These are phyloP conservation scores for Ptilonorhynchus violaceus DNA, from an alignment of 2,113 vertebrate genomes.

Conservation along the genomic window DNA sequence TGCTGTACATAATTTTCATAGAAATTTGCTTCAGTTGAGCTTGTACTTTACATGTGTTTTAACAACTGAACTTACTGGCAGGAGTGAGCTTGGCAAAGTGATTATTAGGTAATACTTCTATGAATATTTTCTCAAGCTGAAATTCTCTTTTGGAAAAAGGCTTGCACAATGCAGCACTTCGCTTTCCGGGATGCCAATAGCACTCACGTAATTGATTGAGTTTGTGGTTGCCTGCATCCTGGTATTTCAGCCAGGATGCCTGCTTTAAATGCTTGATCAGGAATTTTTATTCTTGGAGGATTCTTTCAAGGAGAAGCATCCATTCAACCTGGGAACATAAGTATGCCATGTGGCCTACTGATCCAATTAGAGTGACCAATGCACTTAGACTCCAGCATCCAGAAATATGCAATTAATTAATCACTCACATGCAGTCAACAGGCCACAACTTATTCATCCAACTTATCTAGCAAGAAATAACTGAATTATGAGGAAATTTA, in stretches of 20 bases:
- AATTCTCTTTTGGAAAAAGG: constrained; percentile 7
- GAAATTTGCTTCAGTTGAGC: constrained; percentile 25
- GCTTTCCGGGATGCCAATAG: not conserved
- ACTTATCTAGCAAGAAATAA: constrained; percentile 18
- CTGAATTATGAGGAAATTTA: constrained; percentile 17
- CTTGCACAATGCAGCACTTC: not conserved
- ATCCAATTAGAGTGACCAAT: constrained; percentile 43
- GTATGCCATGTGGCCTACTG: not conserved
- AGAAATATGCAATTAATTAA: constrained; percentile 43
- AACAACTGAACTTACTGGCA: constrained; percentile 46
- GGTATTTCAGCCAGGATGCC: not conserved
- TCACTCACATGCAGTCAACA: not conserved
- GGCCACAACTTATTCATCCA: not conserved
- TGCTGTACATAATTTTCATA: constrained; percentile 31
- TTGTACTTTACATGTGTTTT: constrained; percentile 50
- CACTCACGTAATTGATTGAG: constrained; percentile 21
- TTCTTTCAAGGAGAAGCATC: constrained; percentile 34
- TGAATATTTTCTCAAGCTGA: not conserved
- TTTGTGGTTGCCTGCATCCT: constrained; percentile 13
- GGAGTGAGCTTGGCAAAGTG: constrained; percentile 12
- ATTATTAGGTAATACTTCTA: constrained; percentile 41
- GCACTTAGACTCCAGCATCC: not conserved
- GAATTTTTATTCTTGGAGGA: constrained; percentile 41
- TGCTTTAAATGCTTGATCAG: constrained; percentile 48
- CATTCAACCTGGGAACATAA: not conserved